Evolutionary conservation across 2,797 vertebrate species (phyloP), one percentile per base, ranked within the genome.

Genomic region (Vespertilio murinus): DNA sequence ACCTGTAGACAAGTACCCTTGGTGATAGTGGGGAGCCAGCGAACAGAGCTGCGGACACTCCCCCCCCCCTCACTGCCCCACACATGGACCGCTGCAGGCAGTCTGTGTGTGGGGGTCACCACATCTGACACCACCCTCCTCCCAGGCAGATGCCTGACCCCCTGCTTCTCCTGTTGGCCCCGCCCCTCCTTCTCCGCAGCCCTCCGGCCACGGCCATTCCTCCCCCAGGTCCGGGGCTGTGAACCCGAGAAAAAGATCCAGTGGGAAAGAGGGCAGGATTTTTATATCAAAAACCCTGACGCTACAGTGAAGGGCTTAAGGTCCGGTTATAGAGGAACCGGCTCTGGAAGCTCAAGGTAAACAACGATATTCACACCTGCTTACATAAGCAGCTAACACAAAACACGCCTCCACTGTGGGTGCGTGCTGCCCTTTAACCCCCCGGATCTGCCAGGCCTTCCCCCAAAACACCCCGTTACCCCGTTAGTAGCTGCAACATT

Each of bases 391-490:
- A 14, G 35, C 14, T 11, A 4, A 6, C 16, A 22, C 6, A 11
- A 28, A 42, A 52, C 0, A 52, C 0, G 47, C 70, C 30, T 45
- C 59, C 12, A 0, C 1, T 5, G 56, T 5, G 16, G 0, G 5
- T 2, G 17, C 2, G 6, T 0, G 20, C 12, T 23, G 30, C 23
- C 65, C 45, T 30, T 0, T 38, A 25, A 28, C 25, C 30, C 0
- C 8, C 0, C 1, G 35, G 47, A 17, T 16, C 79, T 11, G 56
- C 65, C 4, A 6, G 17, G 18, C 12, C 25, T 2, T 30, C 82
- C 33, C 35, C 5, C 0, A 3, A 40, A 30, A 67, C 49, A 28
- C 11, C 8, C 59, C 69, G 38, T 30, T 30, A 54, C 47, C 67
- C 59, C 69, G 47, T 35, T 33, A 33, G 52, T 0, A 8, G 64